phyloP scores from a whole-genome alignment of 2,888 invertebrate genomes.

The Slavum lentiscoides region DNA sequence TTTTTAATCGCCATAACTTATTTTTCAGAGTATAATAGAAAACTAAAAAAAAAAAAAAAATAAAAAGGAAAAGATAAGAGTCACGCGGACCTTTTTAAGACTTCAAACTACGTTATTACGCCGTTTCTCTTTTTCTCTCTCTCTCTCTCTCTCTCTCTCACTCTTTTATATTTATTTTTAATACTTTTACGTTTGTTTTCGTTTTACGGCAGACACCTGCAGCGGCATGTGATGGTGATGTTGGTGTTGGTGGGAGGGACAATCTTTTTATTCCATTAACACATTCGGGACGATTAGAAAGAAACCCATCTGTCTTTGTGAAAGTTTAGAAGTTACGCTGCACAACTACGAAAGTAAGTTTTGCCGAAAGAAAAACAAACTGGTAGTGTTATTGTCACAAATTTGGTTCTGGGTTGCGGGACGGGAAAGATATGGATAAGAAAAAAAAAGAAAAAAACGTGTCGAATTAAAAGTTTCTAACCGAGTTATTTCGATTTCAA shows the following conservation, averaged over 20 bases:
- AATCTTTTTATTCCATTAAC: conserved; percentile 33
- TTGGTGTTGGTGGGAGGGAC: not conserved
- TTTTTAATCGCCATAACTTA: not conserved
- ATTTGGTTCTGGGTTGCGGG: not conserved
- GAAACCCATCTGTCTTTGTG: conserved; percentile 11
- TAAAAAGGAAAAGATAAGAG: not conserved
- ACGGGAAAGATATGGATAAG: too few species aligned
- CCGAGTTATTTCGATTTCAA: conserved; percentile 41
- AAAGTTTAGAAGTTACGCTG: conserved; percentile 33
- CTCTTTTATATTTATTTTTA: not conserved
- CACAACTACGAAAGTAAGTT: conserved; percentile 28
- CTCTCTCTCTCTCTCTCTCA: too few species aligned
- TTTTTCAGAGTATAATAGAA: too few species aligned
- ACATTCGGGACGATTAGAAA: conserved; percentile 21
- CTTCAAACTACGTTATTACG: not conserved
- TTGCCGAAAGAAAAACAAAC: conserved; percentile 8
- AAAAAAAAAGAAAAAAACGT: conserved; percentile 3
- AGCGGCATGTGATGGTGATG: too few species aligned
- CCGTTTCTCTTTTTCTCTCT: not conserved
- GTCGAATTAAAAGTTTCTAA: conserved; percentile 35
- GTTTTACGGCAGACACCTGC: not conserved
- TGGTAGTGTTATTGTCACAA: conserved; percentile 38
- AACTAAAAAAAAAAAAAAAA: too few species aligned
- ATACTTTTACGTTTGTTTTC: conserved; percentile 15
- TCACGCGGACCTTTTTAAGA: not conserved